A percentile compares a stretch with the other conserved stretches of the same genome.
Conservation (phyloP, 2,797 vertebrate genomes). For the Botia almorhae region DNA sequence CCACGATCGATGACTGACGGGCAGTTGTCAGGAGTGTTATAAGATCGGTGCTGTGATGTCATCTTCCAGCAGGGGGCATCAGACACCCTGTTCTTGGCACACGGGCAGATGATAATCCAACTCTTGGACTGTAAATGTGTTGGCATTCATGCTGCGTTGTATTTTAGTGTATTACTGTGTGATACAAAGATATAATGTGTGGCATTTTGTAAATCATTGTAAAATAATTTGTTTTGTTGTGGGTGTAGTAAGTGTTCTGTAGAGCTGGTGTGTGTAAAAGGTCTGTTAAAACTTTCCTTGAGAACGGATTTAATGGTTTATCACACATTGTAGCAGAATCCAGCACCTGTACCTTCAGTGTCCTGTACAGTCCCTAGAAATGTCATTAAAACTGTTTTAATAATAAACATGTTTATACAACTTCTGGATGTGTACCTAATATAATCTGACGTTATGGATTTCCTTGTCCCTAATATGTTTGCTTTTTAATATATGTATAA, state of each 20-base stretch:
- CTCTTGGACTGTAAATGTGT: constrained; percentile 76
- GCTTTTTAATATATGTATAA: background rate
- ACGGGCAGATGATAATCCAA: constrained; percentile 13
- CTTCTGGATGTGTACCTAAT: background rate
- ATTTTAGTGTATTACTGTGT: constrained; percentile 70
- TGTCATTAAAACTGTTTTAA: background rate
- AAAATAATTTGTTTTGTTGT: constrained; percentile 39
- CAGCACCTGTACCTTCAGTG: background rate
- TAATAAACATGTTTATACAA: constrained; percentile 27
- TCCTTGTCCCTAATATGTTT: background rate
- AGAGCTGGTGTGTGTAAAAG: background rate
- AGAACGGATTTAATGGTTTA: background rate
- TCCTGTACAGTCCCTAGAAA: background rate
- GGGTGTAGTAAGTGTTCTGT: background rate
- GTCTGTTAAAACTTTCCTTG: background rate
- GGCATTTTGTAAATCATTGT: constrained; percentile 65
- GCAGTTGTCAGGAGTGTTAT: background rate
- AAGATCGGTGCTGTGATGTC: background rate
- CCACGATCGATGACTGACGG: constrained; percentile 93
- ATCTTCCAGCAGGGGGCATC: constrained; percentile 62
- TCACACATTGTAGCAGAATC: background rate
- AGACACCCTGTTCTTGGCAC: constrained; percentile 19
- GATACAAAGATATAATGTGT: constrained; percentile 59
- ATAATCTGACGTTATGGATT: background rate
- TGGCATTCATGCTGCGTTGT: constrained; percentile 61